Evolutionary conservation across 2,797 vertebrate genomes (phyloP).

Genomic region (Typhlichthys eigenmanni): DNA sequence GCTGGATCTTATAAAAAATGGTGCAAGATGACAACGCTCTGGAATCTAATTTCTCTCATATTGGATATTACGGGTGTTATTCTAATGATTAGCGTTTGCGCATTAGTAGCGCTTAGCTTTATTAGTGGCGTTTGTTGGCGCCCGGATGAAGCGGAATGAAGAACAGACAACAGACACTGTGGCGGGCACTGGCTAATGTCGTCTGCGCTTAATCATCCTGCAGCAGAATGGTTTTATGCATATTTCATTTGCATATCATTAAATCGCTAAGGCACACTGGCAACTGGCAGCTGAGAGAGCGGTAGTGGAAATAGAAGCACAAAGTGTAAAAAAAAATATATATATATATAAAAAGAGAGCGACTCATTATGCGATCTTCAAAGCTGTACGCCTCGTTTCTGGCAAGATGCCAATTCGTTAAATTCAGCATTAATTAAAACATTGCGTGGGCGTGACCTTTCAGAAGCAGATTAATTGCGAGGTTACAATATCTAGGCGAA

Average conservation of each 20-base stretch:
- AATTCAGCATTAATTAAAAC: conserved; percentile 79
- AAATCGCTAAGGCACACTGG: conserved; percentile 81
- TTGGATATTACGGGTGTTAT: conserved; percentile 78
- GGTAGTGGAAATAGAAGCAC: conserved; percentile 72
- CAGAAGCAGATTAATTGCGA: conserved; percentile 74
- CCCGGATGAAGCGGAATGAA: conserved; percentile 74
- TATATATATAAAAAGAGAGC: conserved; percentile 67
- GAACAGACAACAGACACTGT: conserved; percentile 78
- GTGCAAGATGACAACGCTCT: conserved; percentile 61
- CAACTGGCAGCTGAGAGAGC: conserved; percentile 75
- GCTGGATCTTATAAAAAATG: conserved; percentile 83
- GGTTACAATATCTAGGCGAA: conserved; percentile 62
- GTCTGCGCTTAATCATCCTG: conserved; percentile 98
- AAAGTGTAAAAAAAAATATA: conserved; percentile 66
- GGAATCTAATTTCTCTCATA: conserved; percentile 78
- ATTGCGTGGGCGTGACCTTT: conserved; percentile 66
- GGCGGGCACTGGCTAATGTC: conserved; percentile 87
- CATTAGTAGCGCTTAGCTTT: conserved; percentile 73
- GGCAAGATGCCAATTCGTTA: conserved; percentile 76
- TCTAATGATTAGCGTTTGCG: conserved; percentile 70
- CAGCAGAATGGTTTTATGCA: conserved; percentile 99
- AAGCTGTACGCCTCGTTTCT: conserved; percentile 69
- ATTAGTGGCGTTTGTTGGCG: conserved; percentile 67
- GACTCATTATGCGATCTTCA: conserved; percentile 81
- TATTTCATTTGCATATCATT: conserved; percentile 99